Base-by-base conservation (phyloP, 2,888 invertebrate species). In the Chymomyza caudatula region DNA sequence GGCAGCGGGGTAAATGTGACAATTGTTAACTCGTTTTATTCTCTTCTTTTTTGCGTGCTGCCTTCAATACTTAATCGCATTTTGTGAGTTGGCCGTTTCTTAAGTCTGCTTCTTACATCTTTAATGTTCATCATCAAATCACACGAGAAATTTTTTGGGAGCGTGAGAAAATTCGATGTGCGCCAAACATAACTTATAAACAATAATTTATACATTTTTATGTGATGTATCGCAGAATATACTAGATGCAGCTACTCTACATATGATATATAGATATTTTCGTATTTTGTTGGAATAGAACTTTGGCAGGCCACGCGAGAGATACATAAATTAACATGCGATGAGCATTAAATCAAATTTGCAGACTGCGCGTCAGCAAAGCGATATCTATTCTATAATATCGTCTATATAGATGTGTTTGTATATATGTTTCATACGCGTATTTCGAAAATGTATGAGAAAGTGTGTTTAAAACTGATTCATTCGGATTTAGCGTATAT, bases 51-150 rank as follows among this genome's bases (percentile, higher is more conserved):
- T 51, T 66, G 74, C 37, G 17, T 79, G 83, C 78, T 77, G 83
- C 80, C 85, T 83, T 85, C 76, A 77, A 74, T 83, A 74, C 75
- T 77, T 82, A 84, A 85, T 85, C 75, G 84, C 77, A 77, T 81
- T 85, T 77, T 84, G 72, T 73, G 73, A 58, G 51, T 67, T 73
- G 67, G 15, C 53, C 15, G 47, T 22, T 22, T 13, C 17, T 47
- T 65, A 20, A 13, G 2, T 61, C 37, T 64, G 29, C 51, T 58
- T 55, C 58, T 53, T 58, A 37, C 19, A 20, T 43, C n/a, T 19
- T 37, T 44, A 56, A 43, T 57, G 51, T 49, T 51, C 17, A 17
- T 11, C 23, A 23, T 42, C 54, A 25, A 19, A n/a, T 22, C 44
- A 52, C 17, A 67, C 71, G 74, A 80, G 29, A 37, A 37, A 37